These are phyloP conservation scores for Lepisosteus osseus DNA, from an alignment of 2,113 vertebrate genomes.

Conservation along the genomic window DNA sequence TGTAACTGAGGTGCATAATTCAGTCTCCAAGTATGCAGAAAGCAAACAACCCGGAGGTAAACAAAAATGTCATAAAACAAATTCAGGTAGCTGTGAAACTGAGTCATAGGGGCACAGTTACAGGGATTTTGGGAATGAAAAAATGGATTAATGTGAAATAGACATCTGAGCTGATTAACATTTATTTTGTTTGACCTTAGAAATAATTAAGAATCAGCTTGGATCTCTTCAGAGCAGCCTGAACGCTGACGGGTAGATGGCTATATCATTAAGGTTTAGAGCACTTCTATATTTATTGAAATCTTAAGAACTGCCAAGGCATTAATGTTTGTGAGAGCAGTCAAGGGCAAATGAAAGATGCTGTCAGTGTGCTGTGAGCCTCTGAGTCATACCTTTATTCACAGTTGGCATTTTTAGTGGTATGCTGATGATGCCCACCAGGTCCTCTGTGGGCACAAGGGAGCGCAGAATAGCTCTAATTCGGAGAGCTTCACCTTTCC, in stretches of 20 bases:
- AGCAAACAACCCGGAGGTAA: too few relatives aligned
- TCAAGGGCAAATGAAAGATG: conserved; percentile 3
- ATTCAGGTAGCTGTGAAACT: too few relatives aligned
- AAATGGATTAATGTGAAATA: too few relatives aligned
- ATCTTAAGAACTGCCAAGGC: background rate
- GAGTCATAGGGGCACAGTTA: too few relatives aligned
- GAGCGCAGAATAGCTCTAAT: conserved; percentile 95
- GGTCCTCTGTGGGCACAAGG: conserved; percentile 92
- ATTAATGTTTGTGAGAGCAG: background rate
- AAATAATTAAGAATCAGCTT: conserved; percentile 2
- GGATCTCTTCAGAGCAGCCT: background rate
- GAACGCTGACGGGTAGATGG: background rate
- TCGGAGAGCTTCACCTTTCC: conserved; percentile 96
- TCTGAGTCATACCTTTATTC: conserved; percentile 82
- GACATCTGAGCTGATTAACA: too few relatives aligned
- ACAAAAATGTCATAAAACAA: too few relatives aligned
- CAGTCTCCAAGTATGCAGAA: too few relatives aligned
- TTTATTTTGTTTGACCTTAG: too few relatives aligned
- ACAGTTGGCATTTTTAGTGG: conserved; percentile 85
- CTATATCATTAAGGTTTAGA: background rate
- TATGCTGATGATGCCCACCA: conserved; percentile 97
- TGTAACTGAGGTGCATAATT: too few relatives aligned
- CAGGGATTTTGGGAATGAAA: too few relatives aligned
- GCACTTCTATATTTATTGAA: background rate
- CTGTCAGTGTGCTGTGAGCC: background rate